Evolutionary conservation across 2,888 invertebrate species (phyloP).

Genomic region (Drosophila multiciliata): DNA sequence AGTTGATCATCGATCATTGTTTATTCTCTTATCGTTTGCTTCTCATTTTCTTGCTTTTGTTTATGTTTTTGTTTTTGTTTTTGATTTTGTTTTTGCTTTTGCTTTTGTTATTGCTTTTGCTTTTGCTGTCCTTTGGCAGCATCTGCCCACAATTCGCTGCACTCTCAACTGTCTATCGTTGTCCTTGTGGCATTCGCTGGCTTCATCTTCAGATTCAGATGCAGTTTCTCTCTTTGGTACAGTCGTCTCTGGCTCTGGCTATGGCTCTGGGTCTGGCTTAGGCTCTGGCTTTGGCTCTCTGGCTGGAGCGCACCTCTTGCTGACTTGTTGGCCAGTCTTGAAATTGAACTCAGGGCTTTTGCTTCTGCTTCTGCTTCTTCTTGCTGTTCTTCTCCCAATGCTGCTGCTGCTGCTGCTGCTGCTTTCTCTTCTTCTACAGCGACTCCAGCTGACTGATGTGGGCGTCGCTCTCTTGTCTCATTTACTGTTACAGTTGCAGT

Average conservation of each 20-base stretch:
- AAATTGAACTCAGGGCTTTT: constrained; percentile 42
- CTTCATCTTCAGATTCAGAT: constrained; percentile 34
- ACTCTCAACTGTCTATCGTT: constrained; percentile 69
- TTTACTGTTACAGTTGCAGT: constrained; percentile 24
- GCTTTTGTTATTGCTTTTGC: constrained; percentile 6
- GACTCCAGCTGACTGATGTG: constrained; percentile 11
- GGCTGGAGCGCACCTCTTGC: constrained; percentile 24
- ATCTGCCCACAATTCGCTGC: constrained; percentile 53
- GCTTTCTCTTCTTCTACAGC: constrained; percentile 15
- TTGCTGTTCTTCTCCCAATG: neutral
- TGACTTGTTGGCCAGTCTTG: constrained; percentile 24
- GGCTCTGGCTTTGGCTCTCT: constrained; percentile 18
- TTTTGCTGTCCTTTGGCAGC: constrained; percentile 41
- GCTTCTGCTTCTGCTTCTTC: constrained; percentile 27
- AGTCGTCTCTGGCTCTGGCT: constrained; percentile 34
- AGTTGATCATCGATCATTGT: constrained; percentile 59
- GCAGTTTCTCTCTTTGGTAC: constrained; percentile 40
- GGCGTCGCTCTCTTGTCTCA: constrained; percentile 30
- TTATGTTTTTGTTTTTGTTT: constrained; percentile 38
- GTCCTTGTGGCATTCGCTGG: constrained; percentile 28
- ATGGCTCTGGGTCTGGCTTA: constrained; percentile 22
- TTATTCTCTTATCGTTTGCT: constrained; percentile 12
- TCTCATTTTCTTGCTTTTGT: constrained; percentile 35
- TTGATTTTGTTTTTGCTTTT: constrained; percentile 34
- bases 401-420: constrained; percentile 2